Evolutionary conservation across 2,113 vertebrate genomes (phyloP), one percentile per base, ranked within the genome.

Genomic region (Dendrocopos noguchii): DNA sequence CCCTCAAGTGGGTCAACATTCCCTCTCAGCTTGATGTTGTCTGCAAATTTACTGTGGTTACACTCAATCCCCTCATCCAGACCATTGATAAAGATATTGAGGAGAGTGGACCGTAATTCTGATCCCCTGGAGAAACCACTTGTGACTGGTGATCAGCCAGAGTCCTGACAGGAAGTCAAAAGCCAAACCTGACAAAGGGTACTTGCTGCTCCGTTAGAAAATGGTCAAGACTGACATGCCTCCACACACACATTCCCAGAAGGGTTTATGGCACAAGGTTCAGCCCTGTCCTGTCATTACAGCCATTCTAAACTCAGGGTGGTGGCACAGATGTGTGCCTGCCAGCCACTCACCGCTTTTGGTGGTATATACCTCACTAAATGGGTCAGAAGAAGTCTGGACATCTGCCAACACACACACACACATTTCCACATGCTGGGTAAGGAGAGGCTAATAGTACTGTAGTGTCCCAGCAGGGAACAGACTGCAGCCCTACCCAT

Each of bases 91-190:
- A 59, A 20, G 16, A 59, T n/a, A n/a, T 59, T 59, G 28, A n/a
- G 19, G 16, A 59, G 25, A 55, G n/a, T 16, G 18, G 31, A 29
- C 27, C 31, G 15, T 29, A 29, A n/a, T n/a, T 15, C 56, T 59
- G 56, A 59, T 10, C 29, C 29, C 31, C 27, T 27, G 25, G 53
- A 28, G 27, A 28, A 14, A 55, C 27, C 53, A 55, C 53, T 55
- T 28, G 14, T 55, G 13, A 55, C 53, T 55, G 53, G 53, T 28
- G 28, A 55, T 16, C 53, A 29, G 27, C 53, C 28, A 55, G 53
- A 55, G 10, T 55, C 71, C 77, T 55, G 84, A 95, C 87, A 95
- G 94, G 87, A 74, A 94, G 73, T 88, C 77, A 80, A 71, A 96
- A 95, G 80, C 91, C 86, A 93, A 88, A 95, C 84, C 50, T 86